Percentiles rank a stretch among this genome's conserved stretches.
phyloP scores from a whole-genome alignment of 2,888 invertebrate species.

The Sinelater perroti region DNA sequence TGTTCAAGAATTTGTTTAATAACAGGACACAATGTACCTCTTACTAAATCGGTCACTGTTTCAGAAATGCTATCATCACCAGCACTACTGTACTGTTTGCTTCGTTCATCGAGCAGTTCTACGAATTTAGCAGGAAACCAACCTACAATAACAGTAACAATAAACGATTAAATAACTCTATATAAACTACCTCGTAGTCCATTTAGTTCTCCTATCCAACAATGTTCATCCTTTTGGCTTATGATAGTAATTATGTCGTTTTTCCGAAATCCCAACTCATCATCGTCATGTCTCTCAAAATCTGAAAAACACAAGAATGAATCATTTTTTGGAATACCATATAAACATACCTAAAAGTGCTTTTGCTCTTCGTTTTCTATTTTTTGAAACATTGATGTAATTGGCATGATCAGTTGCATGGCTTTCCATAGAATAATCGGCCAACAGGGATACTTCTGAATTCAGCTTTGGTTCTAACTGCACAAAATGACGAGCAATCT shows the following conservation, averaged over 20 bases:
- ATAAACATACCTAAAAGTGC: conserved; percentile 75
- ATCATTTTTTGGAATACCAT: not conserved
- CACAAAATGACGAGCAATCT: conserved; percentile 91
- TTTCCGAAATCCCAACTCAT: conserved; percentile 97
- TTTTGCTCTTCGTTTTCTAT: conserved; percentile 89
- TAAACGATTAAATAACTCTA: too few relatives aligned
- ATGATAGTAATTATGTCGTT: conserved; percentile 98
- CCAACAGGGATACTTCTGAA: conserved; percentile 81
- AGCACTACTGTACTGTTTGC: conserved; percentile 88
- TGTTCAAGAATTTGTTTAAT: conserved; percentile 94
- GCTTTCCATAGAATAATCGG: conserved; percentile 96
- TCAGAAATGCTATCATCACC: conserved; percentile 98
- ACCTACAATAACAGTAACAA: too few relatives aligned
- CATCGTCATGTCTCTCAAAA: conserved; percentile 97
- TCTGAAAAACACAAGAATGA: conserved; percentile 63
- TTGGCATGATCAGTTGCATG: conserved; percentile 94
- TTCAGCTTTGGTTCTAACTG: conserved; percentile 88
- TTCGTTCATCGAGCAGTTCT: conserved; percentile 92
- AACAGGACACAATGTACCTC: conserved; percentile 92
- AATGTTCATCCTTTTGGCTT: conserved; percentile 97
- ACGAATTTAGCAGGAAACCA: conserved; percentile 99
- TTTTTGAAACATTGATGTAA: conserved; percentile 91
- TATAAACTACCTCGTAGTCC: conserved; percentile 77
- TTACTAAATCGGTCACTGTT: conserved; percentile 94
- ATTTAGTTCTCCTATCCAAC: conserved; percentile 98